Conservation (phyloP, 2,797 vertebrate species). For the Chrosomus eos region DNA sequence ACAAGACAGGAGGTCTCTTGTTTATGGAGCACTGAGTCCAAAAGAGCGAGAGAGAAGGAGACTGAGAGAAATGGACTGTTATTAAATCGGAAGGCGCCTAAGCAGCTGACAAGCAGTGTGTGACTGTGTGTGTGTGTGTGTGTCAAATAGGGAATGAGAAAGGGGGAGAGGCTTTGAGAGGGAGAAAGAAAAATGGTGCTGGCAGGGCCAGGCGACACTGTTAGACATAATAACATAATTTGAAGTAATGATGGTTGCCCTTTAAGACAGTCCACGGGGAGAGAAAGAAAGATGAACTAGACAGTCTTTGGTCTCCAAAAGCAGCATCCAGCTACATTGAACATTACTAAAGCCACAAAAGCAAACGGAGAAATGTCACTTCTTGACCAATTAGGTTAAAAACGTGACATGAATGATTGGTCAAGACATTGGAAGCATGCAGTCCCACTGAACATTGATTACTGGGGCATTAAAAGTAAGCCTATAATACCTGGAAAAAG, state of each 20-base stretch:
- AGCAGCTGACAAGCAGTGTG: constrained; percentile 50
- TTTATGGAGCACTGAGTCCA: constrained; percentile 30
- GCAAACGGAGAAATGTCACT: constrained; percentile 18
- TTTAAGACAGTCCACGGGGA: constrained; percentile 57
- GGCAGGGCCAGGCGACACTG: constrained; percentile 55
- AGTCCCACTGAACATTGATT: not conserved
- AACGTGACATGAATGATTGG: constrained; percentile 1
- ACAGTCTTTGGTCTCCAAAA: constrained; percentile 50
- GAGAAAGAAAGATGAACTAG: constrained; percentile 59
- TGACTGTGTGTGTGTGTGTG: constrained; percentile 39
- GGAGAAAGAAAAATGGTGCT: constrained; percentile 38
- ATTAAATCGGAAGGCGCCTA: constrained; percentile 49
- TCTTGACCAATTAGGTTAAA: constrained; percentile 49
- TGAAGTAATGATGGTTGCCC: constrained; percentile 65
- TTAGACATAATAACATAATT: constrained; percentile 67
- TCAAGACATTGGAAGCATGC: not conserved
- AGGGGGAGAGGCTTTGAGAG: constrained; percentile 26
- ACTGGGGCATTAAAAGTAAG: not conserved
- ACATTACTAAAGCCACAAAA: constrained; percentile 50
- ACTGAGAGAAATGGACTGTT: constrained; percentile 41
- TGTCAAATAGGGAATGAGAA: constrained; percentile 34
- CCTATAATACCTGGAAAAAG: not conserved
- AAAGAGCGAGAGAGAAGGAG: constrained; percentile 14
- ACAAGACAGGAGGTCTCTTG: constrained; percentile 37
- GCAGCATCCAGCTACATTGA: constrained; percentile 56